phyloP scores from a whole-genome alignment of 2,113 vertebrate species.

The Semnornis frantzii region DNA sequence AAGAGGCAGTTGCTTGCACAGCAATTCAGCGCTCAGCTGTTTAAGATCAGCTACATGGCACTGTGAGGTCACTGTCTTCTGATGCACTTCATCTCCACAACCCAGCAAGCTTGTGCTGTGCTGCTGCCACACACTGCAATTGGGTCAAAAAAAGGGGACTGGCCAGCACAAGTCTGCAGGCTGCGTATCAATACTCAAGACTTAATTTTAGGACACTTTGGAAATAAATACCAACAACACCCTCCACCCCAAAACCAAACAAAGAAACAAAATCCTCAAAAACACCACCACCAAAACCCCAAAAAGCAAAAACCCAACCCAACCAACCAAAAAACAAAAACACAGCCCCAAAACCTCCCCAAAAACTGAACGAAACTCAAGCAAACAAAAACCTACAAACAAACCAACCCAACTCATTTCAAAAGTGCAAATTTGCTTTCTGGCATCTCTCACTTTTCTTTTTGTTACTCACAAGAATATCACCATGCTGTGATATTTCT shows the following conservation, averaged over 20 bases:
- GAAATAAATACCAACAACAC: background rate
- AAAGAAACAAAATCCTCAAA: no score
- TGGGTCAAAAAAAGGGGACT: background rate
- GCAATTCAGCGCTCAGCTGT: background rate
- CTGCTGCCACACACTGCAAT: fast-evolving
- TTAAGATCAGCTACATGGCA: no score
- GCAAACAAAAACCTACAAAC: background rate
- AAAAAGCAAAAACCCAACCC: no score
- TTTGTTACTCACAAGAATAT: background rate
- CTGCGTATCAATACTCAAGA: fast-evolving
- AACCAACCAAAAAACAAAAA: no score
- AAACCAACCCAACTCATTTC: background rate
- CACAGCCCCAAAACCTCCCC: no score
- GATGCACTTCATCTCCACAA: background rate
- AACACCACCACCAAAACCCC: no score
- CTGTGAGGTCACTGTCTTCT: background rate
- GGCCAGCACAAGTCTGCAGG: background rate
- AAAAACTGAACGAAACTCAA: no score
- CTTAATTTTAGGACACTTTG: background rate
- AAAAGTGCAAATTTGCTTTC: background rate
- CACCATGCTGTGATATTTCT: fast-evolving
- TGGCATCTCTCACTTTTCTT: background rate
- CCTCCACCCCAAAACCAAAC: no score
- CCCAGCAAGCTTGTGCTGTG: background rate
- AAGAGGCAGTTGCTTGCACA: background rate